Percentiles rank a stretch among this genome's conserved stretches.
phyloP scores from a whole-genome alignment of 35 echinoderm and acorn worm genomes.

The Eucidaris tribuloides region DNA sequence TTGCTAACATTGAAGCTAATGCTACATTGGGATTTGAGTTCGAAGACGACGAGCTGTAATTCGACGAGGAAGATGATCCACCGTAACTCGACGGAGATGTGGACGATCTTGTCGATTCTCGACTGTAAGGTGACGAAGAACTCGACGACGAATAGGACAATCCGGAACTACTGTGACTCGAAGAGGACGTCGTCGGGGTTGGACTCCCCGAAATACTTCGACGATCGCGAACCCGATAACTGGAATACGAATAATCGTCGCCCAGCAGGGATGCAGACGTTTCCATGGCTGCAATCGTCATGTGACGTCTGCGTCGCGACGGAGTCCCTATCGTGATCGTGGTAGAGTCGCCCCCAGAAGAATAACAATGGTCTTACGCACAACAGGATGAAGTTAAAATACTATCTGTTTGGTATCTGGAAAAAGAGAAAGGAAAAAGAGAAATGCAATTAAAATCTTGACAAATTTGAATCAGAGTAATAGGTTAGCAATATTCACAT shows the following conservation, averaged over 20 bases:
- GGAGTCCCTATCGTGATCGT: constrained; percentile 23
- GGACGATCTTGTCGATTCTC: neutral
- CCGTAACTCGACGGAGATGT: neutral
- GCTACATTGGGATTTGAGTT: neutral
- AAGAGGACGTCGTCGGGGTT: neutral
- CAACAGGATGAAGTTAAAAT: neutral
- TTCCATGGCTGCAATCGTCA: constrained; percentile 29
- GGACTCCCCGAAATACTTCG: constrained; percentile 2
- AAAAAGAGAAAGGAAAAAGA: neutral
- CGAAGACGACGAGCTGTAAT: neutral
- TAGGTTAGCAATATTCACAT: neutral
- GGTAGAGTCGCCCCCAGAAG: neutral
- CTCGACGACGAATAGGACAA: neutral
- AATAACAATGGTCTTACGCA: neutral
- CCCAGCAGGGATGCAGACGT: constrained; percentile 27
- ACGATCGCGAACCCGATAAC: constrained; percentile 17
- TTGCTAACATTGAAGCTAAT: neutral
- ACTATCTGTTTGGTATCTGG: neutral
- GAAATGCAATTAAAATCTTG: neutral
- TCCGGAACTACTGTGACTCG: neutral
- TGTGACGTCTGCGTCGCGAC: constrained; percentile 22
- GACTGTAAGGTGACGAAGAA: constrained; percentile 19
- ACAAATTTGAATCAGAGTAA: neutral
- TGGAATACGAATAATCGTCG: constrained; percentile 14
- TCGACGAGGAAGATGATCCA: neutral